Evolutionary conservation across 2,113 vertebrate genomes (phyloP).

Genomic region (Neogobius melanostomus): DNA sequence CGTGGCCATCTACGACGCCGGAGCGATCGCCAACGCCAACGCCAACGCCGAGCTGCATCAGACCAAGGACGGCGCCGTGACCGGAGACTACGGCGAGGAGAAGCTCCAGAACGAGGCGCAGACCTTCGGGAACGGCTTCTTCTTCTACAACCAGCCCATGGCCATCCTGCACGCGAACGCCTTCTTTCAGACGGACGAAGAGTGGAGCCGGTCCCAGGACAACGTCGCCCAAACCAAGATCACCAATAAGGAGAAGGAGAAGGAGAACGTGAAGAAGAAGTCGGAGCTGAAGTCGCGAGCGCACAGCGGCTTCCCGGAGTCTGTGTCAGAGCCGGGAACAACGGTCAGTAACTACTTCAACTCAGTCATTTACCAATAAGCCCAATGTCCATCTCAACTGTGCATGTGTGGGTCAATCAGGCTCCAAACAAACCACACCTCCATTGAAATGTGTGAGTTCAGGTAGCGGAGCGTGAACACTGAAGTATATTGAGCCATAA

Average conservation of each 20-base stretch:
- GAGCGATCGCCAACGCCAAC: conserved; percentile 72
- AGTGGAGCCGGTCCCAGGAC: conserved; percentile 69
- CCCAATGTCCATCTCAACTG: too few species aligned
- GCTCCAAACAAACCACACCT: too few species aligned
- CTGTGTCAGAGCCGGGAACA: conserved; percentile 86
- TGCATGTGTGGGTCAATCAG: too few species aligned
- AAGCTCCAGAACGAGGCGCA: conserved; percentile 43
- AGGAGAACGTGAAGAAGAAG: not conserved
- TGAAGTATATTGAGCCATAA: too few species aligned
- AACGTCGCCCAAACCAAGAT: conserved; percentile 80
- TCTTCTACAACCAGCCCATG: conserved; percentile 85
- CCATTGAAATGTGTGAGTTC: too few species aligned
- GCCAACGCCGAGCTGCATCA: conserved; percentile 14
- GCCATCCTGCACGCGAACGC: conserved; percentile 84
- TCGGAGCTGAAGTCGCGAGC: conserved; percentile 55
- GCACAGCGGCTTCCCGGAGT: conserved; percentile 83
- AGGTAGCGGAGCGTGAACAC: too few species aligned
- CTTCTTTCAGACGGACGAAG: conserved; percentile 81
- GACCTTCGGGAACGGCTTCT: conserved; percentile 67
- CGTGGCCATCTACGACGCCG: conserved; percentile 63
- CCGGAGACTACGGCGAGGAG: conserved; percentile 29
- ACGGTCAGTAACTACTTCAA: conserved; percentile 27
- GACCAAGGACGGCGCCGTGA: conserved; percentile 8
- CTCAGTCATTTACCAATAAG: too few species aligned
- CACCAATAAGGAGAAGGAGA: conserved; percentile 31